Conservation (phyloP, 2,797 vertebrate genomes). For the Bradypus variegatus region DNA sequence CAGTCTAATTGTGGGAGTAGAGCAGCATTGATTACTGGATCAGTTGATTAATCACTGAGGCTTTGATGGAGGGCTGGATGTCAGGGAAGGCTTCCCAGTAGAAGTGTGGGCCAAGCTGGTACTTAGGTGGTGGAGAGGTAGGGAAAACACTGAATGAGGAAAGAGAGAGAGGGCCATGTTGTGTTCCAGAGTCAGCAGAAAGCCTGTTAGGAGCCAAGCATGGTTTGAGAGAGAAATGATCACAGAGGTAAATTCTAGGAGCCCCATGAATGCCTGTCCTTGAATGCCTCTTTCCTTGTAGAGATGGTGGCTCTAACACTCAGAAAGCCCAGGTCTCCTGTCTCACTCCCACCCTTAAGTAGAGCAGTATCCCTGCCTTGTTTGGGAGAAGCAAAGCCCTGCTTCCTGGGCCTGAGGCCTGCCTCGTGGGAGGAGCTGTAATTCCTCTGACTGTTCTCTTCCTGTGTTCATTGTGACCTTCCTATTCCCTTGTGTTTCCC, state of each 20-base stretch:
- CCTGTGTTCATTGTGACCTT: background rate
- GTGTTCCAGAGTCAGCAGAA: background rate
- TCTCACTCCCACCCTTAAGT: background rate
- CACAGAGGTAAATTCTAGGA: background rate
- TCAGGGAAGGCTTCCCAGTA: background rate
- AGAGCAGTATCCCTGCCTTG: background rate
- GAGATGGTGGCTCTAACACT: background rate
- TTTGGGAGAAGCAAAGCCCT: constrained; percentile 10
- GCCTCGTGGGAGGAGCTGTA: background rate
- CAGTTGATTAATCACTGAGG: background rate
- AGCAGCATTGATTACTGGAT: background rate
- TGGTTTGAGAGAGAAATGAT: background rate
- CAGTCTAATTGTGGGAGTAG: background rate
- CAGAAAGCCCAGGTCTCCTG: background rate
- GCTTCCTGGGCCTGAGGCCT: background rate
- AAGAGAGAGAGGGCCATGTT: background rate
- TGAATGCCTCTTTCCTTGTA: background rate
- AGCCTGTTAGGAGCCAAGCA: background rate
- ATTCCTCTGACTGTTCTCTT: background rate
- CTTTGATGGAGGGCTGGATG: background rate
- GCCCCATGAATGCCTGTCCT: background rate
- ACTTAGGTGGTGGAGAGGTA: background rate
- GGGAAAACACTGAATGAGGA: background rate
- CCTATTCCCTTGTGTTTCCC: background rate
- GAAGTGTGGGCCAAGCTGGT: background rate